Base-by-base conservation (phyloP, 2,797 vertebrate genomes). In the Sus cebifrons region DNA sequence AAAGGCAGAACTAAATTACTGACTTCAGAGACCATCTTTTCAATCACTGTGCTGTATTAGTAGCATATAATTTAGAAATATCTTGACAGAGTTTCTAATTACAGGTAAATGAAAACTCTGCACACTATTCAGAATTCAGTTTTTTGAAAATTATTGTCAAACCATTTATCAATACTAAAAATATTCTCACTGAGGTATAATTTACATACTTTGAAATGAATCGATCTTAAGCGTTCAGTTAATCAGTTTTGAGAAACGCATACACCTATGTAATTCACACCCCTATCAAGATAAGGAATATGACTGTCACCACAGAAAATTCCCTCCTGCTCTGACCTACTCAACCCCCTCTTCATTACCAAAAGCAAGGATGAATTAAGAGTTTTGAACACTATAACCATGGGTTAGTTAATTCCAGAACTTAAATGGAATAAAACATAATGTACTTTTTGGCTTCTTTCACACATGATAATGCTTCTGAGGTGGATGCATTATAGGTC, bases 101-200 rank as follows among this genome's bases (percentile, higher is more conserved):
- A 71, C 13, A 23, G 27, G 3, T 91, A 29, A 3, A 36, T 68
- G 25, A 75, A 96, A 79, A 93, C 27, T 64, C 20, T 25, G 87
- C 8, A 85, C 0, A 78, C 27, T 92, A 81, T 62, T 93, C 84
- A 91, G 27, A 70, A 93, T 86, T 77, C 21, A 77, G 56, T 11
- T 70, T 91, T 88, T 60, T 82, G 9, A 89, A 95, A 96, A 94
- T 94, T 60, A 88, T 8, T 88, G 15, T 65, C 3, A 94, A 79
- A 88, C n/a, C n/a, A 60, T 65, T 32, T 32, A 60, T 36, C 36
- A 93, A 67, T 73, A 49, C n/a, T 56, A 21, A 91, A 91, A 88
- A 77, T 58, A 86, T 82, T 92, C 91, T 81, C 49, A 85, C 36
- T 49, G 8, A 95, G 11, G 18, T 65, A 67, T 52, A 81, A 85